A percentile compares a stretch with the other conserved stretches of the same genome.
These are phyloP conservation scores for Chondrilla cf. caribensis DNA, from an alignment of 37 sponge, comb jelly and placozoan genomes.

Conservation along the genomic window DNA sequence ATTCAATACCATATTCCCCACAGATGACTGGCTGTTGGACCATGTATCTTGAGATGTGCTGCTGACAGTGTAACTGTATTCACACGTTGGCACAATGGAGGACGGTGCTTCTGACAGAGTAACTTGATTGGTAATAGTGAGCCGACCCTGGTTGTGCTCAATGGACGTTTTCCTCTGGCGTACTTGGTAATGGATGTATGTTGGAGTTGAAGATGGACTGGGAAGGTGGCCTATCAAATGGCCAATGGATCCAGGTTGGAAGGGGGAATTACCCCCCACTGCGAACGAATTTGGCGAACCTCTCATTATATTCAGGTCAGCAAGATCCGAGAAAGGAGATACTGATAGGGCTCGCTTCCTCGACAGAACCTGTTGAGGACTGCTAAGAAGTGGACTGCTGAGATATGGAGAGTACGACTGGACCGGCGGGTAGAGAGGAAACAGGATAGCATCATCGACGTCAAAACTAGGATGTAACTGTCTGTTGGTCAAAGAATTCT, in stretches of 20 bases:
- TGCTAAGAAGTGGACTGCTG: constrained; percentile 16
- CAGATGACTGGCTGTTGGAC: background rate
- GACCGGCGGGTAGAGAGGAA: constrained; percentile 42
- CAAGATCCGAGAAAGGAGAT: constrained; percentile 69
- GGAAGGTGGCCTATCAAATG: constrained; percentile 38
- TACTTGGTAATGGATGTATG: constrained; percentile 26
- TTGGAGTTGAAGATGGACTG: background rate
- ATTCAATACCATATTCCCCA: background rate
- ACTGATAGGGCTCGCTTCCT: constrained; percentile 64
- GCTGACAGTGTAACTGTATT: background rate
- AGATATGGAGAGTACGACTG: constrained; percentile 61
- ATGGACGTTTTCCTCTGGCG: constrained; percentile 38
- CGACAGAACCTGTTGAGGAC: background rate
- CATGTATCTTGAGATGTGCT: background rate
- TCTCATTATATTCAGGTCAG: constrained; percentile 49
- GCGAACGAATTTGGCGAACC: constrained; percentile 57
- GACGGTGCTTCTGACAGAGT: constrained; percentile 16
- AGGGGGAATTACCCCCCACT: background rate
- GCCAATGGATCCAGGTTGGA: constrained; percentile 34
- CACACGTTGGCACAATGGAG: too few relatives aligned
- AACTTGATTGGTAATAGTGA: constrained; percentile 64
- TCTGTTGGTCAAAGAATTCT: background rate
- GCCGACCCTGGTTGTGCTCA: constrained; percentile 54
- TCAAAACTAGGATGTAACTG: background rate
- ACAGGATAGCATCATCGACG: constrained; percentile 34